Evolutionary conservation across 2,888 invertebrate species (phyloP).

Genomic region (Tetragonula carbonaria): DNA sequence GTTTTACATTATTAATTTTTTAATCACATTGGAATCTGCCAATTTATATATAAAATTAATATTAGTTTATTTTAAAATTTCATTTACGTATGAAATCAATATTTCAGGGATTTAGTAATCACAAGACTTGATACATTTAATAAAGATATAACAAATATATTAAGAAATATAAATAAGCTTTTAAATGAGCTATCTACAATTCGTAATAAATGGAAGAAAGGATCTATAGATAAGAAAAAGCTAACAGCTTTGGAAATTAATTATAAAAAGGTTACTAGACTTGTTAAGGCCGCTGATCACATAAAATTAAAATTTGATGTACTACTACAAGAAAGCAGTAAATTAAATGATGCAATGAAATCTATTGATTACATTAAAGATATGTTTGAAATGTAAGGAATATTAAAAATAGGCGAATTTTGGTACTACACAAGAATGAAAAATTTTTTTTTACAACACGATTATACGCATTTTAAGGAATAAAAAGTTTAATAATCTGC

Average conservation of each 20-base stretch:
- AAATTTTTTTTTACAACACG: not conserved
- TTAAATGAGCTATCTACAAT: conserved; percentile 39
- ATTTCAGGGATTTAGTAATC: conserved; percentile 72
- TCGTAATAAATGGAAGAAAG: conserved; percentile 2
- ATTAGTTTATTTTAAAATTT: not conserved
- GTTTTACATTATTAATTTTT: not conserved
- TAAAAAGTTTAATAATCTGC: not conserved
- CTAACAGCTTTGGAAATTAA: conserved; percentile 34
- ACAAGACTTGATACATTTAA: conserved; percentile 56
- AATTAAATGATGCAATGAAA: conserved; percentile 51
- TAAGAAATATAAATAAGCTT: conserved; percentile 51
- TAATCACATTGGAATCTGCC: not conserved
- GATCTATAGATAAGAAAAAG: conserved; percentile 5
- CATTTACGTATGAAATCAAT: not conserved
- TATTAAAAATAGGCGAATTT: not conserved
- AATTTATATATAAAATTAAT: not conserved
- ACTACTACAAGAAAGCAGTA: conserved; percentile 53
- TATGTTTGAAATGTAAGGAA: conserved; percentile 56
- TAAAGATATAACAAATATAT: conserved; percentile 54
- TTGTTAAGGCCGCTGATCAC: conserved; percentile 84
- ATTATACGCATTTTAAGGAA: not conserved
- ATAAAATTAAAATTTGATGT: conserved; percentile 78
- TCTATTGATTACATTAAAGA: conserved; percentile 53
- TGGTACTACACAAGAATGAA: not conserved
- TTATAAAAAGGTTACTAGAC: conserved; percentile 83